Conservation (phyloP, 2,888 invertebrate genomes). For the Tortricodes alternella region DNA sequence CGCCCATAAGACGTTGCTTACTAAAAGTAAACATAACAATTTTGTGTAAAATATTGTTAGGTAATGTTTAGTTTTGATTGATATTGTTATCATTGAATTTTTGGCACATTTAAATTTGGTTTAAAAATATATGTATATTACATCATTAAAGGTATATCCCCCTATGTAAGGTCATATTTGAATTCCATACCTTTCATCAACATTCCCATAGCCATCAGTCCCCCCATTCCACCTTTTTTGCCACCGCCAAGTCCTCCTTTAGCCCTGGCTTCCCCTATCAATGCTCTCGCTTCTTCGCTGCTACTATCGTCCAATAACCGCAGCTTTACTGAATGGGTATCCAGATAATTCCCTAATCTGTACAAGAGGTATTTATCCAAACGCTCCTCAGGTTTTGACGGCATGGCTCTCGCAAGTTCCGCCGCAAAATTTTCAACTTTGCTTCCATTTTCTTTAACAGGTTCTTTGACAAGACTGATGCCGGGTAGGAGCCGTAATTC, state of each 20-base stretch:
- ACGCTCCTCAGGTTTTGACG: constrained; percentile 88
- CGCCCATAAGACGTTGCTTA: too few species aligned
- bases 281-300: constrained; percentile 81
- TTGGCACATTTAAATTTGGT: too few species aligned
- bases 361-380: constrained; percentile 89
- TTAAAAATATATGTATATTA: too few species aligned
- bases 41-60: too few species aligned
- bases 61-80: too few species aligned
- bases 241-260: constrained; percentile 75
- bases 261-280: constrained; percentile 79
- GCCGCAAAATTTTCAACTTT: constrained; percentile 87
- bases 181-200: constrained; percentile 84
- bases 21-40: too few species aligned
- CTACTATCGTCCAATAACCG: constrained; percentile 86
- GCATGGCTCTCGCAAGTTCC: constrained; percentile 88
- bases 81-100: too few species aligned
- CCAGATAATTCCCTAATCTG: constrained; percentile 87
- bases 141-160: too few species aligned
- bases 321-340: constrained; percentile 88
- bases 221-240: constrained; percentile 78
- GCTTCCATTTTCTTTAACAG: constrained; percentile 69
- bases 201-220: constrained; percentile 80
- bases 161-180: neutral
- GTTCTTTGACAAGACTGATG: constrained; percentile 87
- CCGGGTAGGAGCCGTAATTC: constrained; percentile 67